Conservation (phyloP, 2,797 vertebrate species). For the Myioborus miniatus region DNA sequence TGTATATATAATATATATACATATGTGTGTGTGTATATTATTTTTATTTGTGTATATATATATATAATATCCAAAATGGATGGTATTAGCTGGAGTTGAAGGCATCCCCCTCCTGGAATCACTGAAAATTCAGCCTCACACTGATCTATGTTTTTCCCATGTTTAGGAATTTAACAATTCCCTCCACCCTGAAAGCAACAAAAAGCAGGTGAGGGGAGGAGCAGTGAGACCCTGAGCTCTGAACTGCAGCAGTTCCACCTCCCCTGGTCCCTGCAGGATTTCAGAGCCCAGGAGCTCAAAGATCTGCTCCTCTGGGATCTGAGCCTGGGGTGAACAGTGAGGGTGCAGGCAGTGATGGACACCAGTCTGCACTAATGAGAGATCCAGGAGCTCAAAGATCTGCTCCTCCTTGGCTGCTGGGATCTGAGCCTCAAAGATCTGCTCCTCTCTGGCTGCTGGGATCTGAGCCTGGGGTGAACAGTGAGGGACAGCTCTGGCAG, state of each 20-base stretch:
- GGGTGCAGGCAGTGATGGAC: slow-evolving; percentile 24
- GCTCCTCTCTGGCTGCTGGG: background rate
- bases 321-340: slow-evolving; percentile 23
- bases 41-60: too few species aligned
- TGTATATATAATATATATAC: too few species aligned
- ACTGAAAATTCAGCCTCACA: background rate
- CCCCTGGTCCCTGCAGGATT: background rate
- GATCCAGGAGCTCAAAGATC: background rate
- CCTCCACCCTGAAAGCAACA: background rate
- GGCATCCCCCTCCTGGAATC: background rate
- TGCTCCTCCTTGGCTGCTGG: background rate
- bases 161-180: background rate
- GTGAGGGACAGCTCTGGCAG: background rate
- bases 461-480: slow-evolving; percentile 20
- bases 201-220: background rate
- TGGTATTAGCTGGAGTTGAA: background rate
- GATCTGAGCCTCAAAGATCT: background rate
- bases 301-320: background rate
- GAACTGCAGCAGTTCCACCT: background rate
- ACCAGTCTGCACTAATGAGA: slow-evolving; percentile 24
- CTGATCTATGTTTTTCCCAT: background rate
- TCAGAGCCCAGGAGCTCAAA: background rate
- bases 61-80: too few species aligned
- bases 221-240: background rate
- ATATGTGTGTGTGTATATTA: too few species aligned